Evolutionary conservation across 1,140 invertebrate species (phyloP).

Genomic region (Zaprionus inermis): DNA sequence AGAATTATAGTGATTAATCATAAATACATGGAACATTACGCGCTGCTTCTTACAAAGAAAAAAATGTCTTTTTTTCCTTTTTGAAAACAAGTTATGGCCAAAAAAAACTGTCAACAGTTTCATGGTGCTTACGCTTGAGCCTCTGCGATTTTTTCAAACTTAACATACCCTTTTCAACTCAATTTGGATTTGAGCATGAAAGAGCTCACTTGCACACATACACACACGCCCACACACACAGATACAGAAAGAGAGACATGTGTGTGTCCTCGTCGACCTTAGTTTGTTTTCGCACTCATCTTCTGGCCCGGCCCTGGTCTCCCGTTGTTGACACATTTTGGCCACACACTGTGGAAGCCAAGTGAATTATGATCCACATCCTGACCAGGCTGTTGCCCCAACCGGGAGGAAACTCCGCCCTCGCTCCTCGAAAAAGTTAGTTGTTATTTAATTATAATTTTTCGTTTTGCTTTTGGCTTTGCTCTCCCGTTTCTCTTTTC

Average conservation of each 20-base stretch:
- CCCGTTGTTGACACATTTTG: conserved; percentile 37
- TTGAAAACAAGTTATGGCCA: no score
- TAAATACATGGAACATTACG: no score
- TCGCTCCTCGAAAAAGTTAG: conserved; percentile 7
- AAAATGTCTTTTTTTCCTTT: no score
- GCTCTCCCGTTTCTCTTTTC: no score
- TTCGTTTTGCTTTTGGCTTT: conserved; percentile 31
- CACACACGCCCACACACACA: no score
- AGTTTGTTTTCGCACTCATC: conserved; percentile 49
- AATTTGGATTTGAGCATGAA: neutral
- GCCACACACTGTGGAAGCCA: conserved; percentile 55
- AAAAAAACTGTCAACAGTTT: no score
- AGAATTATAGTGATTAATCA: no score
- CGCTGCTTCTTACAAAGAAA: no score
- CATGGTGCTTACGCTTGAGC: no score
- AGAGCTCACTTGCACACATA: no score
- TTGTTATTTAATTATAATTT: conserved; percentile 75
- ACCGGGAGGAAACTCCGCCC: neutral
- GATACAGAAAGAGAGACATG: conserved; percentile 13
- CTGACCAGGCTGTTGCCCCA: conserved; percentile 23
- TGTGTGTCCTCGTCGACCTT: conserved; percentile 32
- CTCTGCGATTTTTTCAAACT: neutral
- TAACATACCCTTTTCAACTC: neutral
- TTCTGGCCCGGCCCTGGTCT: conserved; percentile 19
- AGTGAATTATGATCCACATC: conserved; percentile 62